Conservation (phyloP, 2,797 vertebrate genomes). For the Cyclura pinguis region DNA sequence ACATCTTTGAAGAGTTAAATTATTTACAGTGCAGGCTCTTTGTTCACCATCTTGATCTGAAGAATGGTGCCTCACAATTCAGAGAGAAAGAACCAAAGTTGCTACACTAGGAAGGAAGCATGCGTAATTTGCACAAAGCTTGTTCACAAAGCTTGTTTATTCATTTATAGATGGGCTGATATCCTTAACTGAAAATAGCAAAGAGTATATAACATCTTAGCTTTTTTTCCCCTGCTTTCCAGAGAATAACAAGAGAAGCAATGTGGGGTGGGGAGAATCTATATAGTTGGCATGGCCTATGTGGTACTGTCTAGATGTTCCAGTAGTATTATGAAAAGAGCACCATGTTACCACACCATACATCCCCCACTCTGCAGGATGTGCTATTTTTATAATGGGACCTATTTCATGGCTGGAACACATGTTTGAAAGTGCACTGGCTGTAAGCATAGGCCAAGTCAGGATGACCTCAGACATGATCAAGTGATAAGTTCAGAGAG, state of each 20-base stretch:
- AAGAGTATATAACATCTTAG: not conserved
- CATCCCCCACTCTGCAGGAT: too few relatives aligned
- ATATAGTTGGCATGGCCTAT: too few relatives aligned
- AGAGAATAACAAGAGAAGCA: too few relatives aligned
- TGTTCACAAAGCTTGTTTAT: too few relatives aligned
- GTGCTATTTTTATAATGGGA: too few relatives aligned
- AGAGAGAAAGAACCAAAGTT: not conserved
- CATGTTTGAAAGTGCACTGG: too few relatives aligned
- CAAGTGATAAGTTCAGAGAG: too few relatives aligned
- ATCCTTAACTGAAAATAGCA: not conserved
- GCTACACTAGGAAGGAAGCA: not conserved
- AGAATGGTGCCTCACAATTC: not conserved
- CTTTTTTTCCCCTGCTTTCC: not conserved
- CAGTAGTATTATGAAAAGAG: not conserved
- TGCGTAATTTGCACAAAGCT: not conserved
- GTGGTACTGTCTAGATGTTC: not conserved
- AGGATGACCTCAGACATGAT: too few relatives aligned
- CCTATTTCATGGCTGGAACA: too few relatives aligned
- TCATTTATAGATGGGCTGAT: not conserved
- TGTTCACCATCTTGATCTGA: not conserved
- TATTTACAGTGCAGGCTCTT: conserved; percentile 15
- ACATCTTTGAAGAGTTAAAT: conserved; percentile 29
- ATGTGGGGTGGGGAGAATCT: not conserved
- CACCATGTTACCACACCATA: too few relatives aligned
- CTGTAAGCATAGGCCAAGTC: too few relatives aligned